Percentiles rank a stretch among this genome's conserved stretches.
These are phyloP conservation scores for Leptobrachium leishanense DNA, from an alignment of 2,113 vertebrate species.

Conservation along the genomic window DNA sequence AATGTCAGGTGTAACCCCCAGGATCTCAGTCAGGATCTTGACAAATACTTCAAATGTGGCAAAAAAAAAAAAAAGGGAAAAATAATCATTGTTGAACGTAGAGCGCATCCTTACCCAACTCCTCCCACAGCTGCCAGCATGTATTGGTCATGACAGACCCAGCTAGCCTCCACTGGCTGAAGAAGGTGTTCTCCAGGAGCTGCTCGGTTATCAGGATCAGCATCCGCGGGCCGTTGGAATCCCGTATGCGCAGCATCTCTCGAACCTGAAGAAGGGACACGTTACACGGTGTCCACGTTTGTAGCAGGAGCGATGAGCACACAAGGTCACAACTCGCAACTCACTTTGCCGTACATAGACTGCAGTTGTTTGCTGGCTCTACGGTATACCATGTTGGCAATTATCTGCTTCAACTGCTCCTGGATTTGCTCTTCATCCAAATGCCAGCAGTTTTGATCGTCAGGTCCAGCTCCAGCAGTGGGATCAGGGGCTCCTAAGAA, in stretches of 20 bases:
- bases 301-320: too few relatives aligned
- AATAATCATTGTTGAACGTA: too few relatives aligned
- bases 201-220: conserved; percentile 69
- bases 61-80: too few relatives aligned
- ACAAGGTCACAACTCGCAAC: background rate
- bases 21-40: too few relatives aligned
- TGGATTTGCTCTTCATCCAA: conserved; percentile 70
- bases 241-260: conserved; percentile 69
- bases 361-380: conserved; percentile 68
- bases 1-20: too few relatives aligned
- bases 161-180: conserved; percentile 67
- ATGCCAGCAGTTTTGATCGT: conserved; percentile 71
- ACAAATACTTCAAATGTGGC: too few relatives aligned
- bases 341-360: conserved; percentile 71
- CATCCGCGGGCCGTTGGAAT: conserved; percentile 69
- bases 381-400: conserved; percentile 67
- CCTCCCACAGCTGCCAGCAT: conserved; percentile 70
- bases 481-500: conserved; percentile 66
- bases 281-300: background rate
- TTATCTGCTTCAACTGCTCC: conserved; percentile 70
- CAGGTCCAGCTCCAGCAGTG: conserved; percentile 63
- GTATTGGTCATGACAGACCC: conserved; percentile 67
- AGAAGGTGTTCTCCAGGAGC: conserved; percentile 66
- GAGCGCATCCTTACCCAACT: conserved; percentile 58
- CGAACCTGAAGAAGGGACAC: conserved; percentile 57